Evolutionary conservation across 1,140 invertebrate genomes (phyloP).

Genomic region (Trichonephila clavata): DNA sequence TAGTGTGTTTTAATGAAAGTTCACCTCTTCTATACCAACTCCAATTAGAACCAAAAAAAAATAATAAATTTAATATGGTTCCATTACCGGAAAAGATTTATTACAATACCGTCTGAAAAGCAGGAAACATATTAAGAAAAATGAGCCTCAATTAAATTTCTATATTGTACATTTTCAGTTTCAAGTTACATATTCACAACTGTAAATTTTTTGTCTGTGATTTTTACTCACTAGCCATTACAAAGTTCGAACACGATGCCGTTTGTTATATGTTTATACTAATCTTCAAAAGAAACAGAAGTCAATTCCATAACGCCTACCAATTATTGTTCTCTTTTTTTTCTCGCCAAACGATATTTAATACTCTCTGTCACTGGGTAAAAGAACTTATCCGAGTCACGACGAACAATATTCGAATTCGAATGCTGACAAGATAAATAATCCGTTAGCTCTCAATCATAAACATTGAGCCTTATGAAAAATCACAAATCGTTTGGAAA

Average conservation of each 20-base stretch:
- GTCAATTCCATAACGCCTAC: neutral
- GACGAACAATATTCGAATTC: neutral
- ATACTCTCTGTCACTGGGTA: neutral
- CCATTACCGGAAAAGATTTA: too few species aligned
- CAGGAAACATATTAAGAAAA: neutral
- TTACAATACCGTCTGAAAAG: neutral
- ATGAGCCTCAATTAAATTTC: neutral
- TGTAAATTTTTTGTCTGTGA: neutral
- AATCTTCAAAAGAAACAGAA: conserved; percentile 16
- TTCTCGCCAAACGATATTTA: neutral
- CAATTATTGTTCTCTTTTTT: neutral
- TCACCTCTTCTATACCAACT: too few species aligned
- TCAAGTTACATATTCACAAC: neutral
- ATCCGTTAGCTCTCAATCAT: neutral
- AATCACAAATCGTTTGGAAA: conserved; percentile 18
- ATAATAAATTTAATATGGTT: too few species aligned
- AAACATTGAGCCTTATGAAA: neutral
- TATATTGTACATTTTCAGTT: neutral
- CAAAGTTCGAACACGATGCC: neutral
- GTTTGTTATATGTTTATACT: neutral
- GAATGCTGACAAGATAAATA: conserved; percentile 39
- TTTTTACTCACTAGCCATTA: neutral
- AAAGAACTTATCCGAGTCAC: conserved; percentile 14
- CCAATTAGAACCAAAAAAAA: too few species aligned
- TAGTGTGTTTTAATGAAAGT: too few species aligned